Evolutionary conservation across 2,113 vertebrate species (phyloP).

Genomic region (Piaya cayana): DNA sequence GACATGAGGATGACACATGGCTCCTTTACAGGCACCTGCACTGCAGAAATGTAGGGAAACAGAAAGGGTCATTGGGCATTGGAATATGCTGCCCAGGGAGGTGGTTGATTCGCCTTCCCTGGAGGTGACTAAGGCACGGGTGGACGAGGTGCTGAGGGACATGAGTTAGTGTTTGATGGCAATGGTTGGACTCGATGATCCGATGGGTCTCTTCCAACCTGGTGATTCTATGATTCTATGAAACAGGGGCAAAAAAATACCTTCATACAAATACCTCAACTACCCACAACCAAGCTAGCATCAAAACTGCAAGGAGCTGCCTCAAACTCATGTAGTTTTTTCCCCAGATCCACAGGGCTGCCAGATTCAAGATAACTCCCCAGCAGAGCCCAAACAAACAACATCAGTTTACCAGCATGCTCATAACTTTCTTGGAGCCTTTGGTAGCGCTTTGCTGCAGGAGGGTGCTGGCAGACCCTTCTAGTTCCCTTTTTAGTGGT

Average conservation of each 20-base stretch:
- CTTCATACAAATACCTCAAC: no score
- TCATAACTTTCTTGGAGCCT: background rate
- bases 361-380: background rate
- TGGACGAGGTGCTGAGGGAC: no score
- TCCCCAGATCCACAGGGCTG: background rate
- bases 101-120: no score
- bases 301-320: background rate
- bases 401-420: background rate
- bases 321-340: rapidly evolving
- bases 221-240: no score
- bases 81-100: no score
- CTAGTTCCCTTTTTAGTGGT: background rate
- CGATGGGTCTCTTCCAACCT: no score
- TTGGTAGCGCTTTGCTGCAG: background rate
- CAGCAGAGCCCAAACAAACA: background rate
- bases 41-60: background rate
- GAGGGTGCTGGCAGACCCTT: background rate
- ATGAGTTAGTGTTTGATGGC: no score
- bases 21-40: background rate
- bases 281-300: rapidly evolving
- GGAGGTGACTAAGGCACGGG: no score
- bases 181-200: no score
- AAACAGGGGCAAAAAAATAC: background rate
- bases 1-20: background rate
- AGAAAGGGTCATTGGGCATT: no score